Evolutionary conservation across 2,113 vertebrate species (phyloP), one percentile per base, ranked within the genome.

Genomic region (Hylia prasina): DNA sequence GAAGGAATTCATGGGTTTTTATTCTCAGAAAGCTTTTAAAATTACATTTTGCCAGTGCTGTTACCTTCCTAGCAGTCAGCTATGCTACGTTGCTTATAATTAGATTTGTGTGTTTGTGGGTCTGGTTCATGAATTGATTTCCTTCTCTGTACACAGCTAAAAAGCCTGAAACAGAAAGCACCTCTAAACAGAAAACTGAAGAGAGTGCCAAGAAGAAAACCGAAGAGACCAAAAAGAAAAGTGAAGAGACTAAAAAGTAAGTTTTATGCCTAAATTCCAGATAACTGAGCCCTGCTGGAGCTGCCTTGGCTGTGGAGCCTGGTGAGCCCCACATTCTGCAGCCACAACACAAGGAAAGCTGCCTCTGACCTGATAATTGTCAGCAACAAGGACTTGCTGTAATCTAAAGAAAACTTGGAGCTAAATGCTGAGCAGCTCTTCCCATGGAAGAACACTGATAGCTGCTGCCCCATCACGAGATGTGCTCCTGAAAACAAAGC

Each of bases 161-260:
- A 64, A 96, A 76, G 56, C 25, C 97, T 86, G 98, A 95, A 90
- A 83, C 89, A 89, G 97, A 97, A 70, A 87, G 44, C 45, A 33
- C 64, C 58, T 84, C 84, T 53, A 72, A 76, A 87, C 31, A 89
- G 73, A 60, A 96, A 93, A 86, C 16, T 30, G 96, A 97, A 80
- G 97, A 98, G 57, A 64, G 82, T 16, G 95, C 72, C 33, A 71
- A 64, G 76, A 42, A 87, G 68, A 51, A 96, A 92, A 70, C 4
- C 31, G 96, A 97, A 82, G 97, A 98, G 51, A 35, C 95, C 44
- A 68, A 68, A 80, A 39, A 83, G 51, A 51, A 97, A 90, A 87
- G 21, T 27, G 95, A 97, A 92, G 97, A 98, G n/a, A 91, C 92
- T 89, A 98, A 97, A 91, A 69, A 90, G 95, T 95, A 87, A 95